Evolutionary conservation across 2,888 invertebrate genomes (phyloP), one percentile per base, ranked within the genome.

Genomic region (Lucinisca nassula): DNA sequence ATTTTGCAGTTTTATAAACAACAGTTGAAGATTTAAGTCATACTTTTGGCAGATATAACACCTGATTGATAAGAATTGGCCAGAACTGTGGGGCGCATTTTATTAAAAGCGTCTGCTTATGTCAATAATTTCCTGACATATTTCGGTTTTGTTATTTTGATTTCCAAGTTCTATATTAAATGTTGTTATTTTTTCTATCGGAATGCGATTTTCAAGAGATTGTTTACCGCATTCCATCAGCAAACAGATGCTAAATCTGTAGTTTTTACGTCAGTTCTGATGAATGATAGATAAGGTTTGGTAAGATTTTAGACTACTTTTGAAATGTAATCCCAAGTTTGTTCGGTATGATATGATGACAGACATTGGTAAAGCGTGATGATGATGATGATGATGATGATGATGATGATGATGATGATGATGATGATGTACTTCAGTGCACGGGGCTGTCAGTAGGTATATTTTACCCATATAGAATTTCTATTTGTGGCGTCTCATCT

Each of bases 191-290:
- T 67, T 67, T 67, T 67, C 35, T 67, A 21, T 67, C 35, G 67
- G 67, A 67, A 67, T 67, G 67, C 35, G 67, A 67, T 67, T 67
- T 32, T 35, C 67, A 6, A 12, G 67, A 24, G 35, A 30, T 67
- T 67, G 67, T 67, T 67, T 67, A 35, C n/a, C 67, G 35, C 67
- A 67, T 67, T 67, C 67, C 67, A 67, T 35, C 67, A 55, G 32
- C 67, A 58, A 32, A 35, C 17, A 67, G 67, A 67, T 35, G n/a
- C 35, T 67, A 67, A 67, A 67, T 67, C 67, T 17, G 35, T 17
- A 32, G n/a, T 67, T 67, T n/a, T 67, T 67, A 35, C 67, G 67
- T 67, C 67, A 67, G 67, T 35, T 35, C 67, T 35, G 67, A 35
- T 12, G 67, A 67, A 21, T 67, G 67, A 55, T 49, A 49, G 51